phyloP scores from a whole-genome alignment of 2,113 vertebrate species.

The Natator depressus region DNA sequence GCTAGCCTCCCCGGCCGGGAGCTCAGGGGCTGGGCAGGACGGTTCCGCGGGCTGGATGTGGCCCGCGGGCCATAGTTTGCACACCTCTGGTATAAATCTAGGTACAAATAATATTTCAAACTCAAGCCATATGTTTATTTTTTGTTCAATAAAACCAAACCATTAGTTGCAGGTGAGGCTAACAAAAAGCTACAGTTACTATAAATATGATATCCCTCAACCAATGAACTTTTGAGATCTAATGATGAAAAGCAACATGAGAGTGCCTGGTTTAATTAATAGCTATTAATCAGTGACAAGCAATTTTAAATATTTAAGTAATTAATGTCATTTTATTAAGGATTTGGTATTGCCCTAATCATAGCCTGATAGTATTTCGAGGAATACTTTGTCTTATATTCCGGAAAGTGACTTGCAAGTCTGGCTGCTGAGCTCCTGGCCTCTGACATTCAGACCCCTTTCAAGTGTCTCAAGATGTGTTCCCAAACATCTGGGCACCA shows the following conservation, averaged over 20 bases:
- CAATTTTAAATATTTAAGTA: constrained; percentile 33
- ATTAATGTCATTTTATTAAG: constrained; percentile 19
- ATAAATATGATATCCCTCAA: neutral
- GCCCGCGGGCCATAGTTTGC: too few relatives aligned
- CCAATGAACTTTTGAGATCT: neutral
- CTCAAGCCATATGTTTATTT: neutral
- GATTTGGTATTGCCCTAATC: neutral
- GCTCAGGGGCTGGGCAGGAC: too few relatives aligned
- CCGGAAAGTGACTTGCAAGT: neutral
- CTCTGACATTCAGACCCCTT: too few relatives aligned
- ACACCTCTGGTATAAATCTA: neutral
- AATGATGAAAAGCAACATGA: neutral
- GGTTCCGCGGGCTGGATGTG: too few relatives aligned
- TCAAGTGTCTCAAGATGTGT: too few relatives aligned
- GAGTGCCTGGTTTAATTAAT: constrained; percentile 18
- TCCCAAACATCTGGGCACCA: too few relatives aligned
- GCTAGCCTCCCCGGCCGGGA: too few relatives aligned
- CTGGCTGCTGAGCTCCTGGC: neutral
- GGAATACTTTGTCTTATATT: neutral
- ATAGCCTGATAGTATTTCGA: neutral
- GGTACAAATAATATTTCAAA: neutral
- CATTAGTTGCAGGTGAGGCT: constrained; percentile 14
- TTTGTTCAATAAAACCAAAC: neutral
- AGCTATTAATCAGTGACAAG: constrained; percentile 29
- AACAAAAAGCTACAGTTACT: neutral